Percentiles rank a stretch among this genome's conserved stretches.
Evolutionary conservation across 2,888 invertebrate species (phyloP).

Genomic region (Dione juno): DNA sequence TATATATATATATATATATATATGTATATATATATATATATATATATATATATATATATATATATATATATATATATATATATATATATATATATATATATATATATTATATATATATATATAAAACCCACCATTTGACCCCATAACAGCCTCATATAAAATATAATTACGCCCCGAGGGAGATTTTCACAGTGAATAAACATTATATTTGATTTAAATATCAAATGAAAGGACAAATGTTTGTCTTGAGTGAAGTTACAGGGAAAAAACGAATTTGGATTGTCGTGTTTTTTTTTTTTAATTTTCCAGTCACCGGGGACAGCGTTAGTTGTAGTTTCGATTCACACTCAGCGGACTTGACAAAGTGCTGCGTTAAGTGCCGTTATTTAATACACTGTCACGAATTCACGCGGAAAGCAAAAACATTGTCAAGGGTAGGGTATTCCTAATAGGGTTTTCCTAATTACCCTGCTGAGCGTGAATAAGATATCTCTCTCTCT

Average conservation of each 20-base stretch:
- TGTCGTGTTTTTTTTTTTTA: background rate
- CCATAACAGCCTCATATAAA: constrained; percentile 33
- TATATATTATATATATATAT: background rate
- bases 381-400: background rate
- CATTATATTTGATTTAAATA: constrained; percentile 44
- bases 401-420: no score
- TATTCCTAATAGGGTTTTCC: no score
- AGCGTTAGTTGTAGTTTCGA: background rate
- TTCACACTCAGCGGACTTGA: background rate
- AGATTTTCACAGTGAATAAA: constrained; percentile 32
- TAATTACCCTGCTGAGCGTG: no score
- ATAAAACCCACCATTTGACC: constrained; percentile 14
- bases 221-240: constrained; percentile 31
- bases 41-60: no score
- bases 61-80: no score
- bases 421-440: no score
- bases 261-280: background rate
- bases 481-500: no score
- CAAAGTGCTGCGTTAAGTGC: background rate
- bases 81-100: no score
- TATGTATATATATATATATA: no score
- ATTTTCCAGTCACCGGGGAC: background rate
- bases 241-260: constrained; percentile 13
- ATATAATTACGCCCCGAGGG: constrained; percentile 40
- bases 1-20: no score